phyloP scores from a whole-genome alignment of 2,888 invertebrate species.

The Cephalotes varians region DNA sequence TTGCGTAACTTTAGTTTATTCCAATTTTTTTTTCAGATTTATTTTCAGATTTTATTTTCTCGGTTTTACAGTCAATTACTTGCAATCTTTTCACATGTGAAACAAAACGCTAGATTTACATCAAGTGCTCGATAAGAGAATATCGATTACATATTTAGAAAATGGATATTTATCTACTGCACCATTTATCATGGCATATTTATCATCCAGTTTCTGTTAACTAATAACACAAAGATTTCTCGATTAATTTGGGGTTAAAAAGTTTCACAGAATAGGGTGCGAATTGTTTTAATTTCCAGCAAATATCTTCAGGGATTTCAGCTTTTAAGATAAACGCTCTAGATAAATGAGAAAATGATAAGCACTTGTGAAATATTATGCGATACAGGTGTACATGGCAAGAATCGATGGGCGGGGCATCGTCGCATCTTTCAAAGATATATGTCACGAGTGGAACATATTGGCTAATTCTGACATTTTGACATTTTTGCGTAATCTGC shows the following conservation, averaged over 20 bases:
- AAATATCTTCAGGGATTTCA: neutral
- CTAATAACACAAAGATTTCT: neutral
- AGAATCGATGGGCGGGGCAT: neutral
- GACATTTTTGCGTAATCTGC: neutral
- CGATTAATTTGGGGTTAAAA: neutral
- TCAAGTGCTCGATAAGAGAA: neutral
- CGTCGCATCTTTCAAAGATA: constrained; percentile 5
- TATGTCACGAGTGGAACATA: neutral
- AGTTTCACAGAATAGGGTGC: neutral
- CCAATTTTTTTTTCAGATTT: neutral
- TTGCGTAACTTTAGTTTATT: neutral
- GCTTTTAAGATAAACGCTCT: neutral
- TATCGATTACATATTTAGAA: constrained; percentile 10
- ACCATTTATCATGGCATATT: neutral
- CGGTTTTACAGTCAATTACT: neutral
- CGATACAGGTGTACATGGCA: neutral
- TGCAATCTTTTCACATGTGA: neutral
- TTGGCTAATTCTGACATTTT: neutral
- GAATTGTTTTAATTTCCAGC: neutral
- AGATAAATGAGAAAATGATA: neutral
- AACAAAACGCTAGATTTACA: neutral
- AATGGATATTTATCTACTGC: neutral
- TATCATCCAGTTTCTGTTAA: neutral
- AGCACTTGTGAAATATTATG: neutral
- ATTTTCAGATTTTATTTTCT: no score